Evolutionary conservation across 2,113 vertebrate species (phyloP), one percentile per base, ranked within the genome.

Genomic region (Poeciliopsis prolifica): DNA sequence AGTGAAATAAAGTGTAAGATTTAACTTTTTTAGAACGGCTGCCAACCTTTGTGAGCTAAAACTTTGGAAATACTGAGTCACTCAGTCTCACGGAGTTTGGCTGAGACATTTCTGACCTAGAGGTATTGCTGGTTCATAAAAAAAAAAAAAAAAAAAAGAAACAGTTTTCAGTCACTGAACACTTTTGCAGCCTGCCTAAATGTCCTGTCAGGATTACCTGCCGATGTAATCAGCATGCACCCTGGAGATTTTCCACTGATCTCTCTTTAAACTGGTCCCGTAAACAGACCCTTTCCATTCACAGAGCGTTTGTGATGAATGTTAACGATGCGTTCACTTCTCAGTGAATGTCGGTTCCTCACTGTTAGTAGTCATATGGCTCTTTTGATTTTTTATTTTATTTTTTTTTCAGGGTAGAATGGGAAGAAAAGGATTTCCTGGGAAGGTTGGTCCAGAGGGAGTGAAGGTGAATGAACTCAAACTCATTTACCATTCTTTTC

Each of bases 351-450:
- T 31, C 37, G 61, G 22, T 69, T 44, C 72, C 66, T 78, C 28
- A 68, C 48, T 5, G 22, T 66, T 80, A 26, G 76, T 65, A 74
- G 12, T 83, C 3, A 2, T 72, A 3, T 73, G 6, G 17, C 44
- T 10, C 65, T 80, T 77, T 48, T 80, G 30, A 31, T 51, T 37
- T 11, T 44, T n/a, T n/a, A n/a, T n/a, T 80, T 44, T 94, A 94
- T 76, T 35, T 37, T 44, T 80, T 42, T 94, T 95, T 76, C 88
- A 99, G 98, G 98, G 98, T 68, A 93, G 92, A 66, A 91, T 94
- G 63, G 97, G 98, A 70, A 92, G 95, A 82, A 96, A 95, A 83
- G 98, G 98, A 58, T 97, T 98, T 92, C 93, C 95, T 3, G 98
- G 98, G 72, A 95, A 92, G 69, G 87, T 94, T 4, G 98, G 98